Base-by-base conservation (phyloP, 2,888 invertebrate species). In the Allolobophora icterica region DNA sequence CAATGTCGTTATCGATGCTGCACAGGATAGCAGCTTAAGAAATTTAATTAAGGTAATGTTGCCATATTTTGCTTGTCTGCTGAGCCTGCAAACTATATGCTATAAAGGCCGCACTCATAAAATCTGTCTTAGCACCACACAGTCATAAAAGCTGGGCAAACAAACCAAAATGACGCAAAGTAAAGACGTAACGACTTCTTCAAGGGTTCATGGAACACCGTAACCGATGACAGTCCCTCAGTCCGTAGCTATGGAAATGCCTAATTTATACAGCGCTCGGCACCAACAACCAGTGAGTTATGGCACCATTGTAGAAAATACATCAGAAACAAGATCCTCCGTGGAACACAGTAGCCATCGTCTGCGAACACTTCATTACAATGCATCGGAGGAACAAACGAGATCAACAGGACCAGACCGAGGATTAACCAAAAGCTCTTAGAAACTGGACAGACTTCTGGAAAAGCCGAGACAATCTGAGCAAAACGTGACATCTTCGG, bases 341-440 rank as follows among this genome's bases (percentile, higher is more conserved):
- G 71, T 1, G 71, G 71, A 71, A 11, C 30, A n/a, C 1, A 17
- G 71, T 8, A 71, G 30, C 71, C 71, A 13, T 3, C n/a, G 71
- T n/a, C 71, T n/a, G 71, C 71, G n/a, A 30, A n/a, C 71, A 71
- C 71, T 71, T 71, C 71, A 71, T 71, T 71, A 71, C n/a, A 71
- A 71, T 71, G 71, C 71, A n/a, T 11, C 30, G n/a, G n/a, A 71
- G 30, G 52, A 71, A 71, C 71, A 71, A n/a, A 71, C 0, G 71
- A 71, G n/a, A 71, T 30, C 71, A 30, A 71, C 71, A 71, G n/a
- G 71, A 71, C 71, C 30, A 30, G 71, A n/a, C n/a, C 30, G 30
- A 71, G 71, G 71, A 71, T 71, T n/a, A 71, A n/a, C 11, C 8
- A n/a, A n/a, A 71, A 8, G 30, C 30, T 71, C 71, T 5, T n/a